A percentile compares a stretch with the other conserved stretches of the same genome.
These are phyloP conservation scores for Sussaba pulchella DNA, from an alignment of 2,888 invertebrate genomes.

Conservation along the genomic window DNA sequence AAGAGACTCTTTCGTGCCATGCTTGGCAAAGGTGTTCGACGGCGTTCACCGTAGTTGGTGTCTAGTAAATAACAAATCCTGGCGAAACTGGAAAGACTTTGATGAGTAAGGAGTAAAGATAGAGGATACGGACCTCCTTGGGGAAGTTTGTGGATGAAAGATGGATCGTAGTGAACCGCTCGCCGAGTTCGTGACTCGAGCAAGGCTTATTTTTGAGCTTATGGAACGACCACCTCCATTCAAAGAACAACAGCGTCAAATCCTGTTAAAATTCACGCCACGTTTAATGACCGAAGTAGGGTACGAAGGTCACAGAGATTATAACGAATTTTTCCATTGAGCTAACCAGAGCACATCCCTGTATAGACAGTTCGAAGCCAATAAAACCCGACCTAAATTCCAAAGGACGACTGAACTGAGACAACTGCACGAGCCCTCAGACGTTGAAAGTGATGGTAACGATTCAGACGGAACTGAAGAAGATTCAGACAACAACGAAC, in stretches of 20 bases:
- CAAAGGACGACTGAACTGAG: no score
- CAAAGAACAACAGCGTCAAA: slow-evolving; percentile 36
- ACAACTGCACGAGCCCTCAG: background rate
- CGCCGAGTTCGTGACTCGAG: slow-evolving; percentile 45
- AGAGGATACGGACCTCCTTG: slow-evolving; percentile 24
- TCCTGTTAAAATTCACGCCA: slow-evolving; percentile 29
- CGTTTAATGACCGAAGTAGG: slow-evolving; percentile 41
- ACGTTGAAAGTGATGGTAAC: slow-evolving; percentile 27
- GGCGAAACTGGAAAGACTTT: slow-evolving; percentile 44
- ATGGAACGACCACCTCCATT: slow-evolving; percentile 48
- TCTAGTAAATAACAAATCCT: slow-evolving; percentile 17
- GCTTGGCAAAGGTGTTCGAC: slow-evolving; percentile 34
- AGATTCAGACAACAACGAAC: background rate
- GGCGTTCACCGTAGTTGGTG: slow-evolving; percentile 32
- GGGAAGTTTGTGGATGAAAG: slow-evolving; percentile 38
- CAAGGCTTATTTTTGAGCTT: slow-evolving; percentile 38
- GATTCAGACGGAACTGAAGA: background rate
- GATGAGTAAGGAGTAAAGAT: slow-evolving; percentile 35
- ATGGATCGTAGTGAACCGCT: slow-evolving; percentile 34
- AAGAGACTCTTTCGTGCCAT: slow-evolving; percentile 43
- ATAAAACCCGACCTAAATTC: no score
- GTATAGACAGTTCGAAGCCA: no score
- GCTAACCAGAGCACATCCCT: no score
- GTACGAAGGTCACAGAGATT: background rate
- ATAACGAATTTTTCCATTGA: slow-evolving; percentile 1